Evolutionary conservation across 2,888 invertebrate genomes (phyloP).

Genomic region (Sericinus montela): DNA sequence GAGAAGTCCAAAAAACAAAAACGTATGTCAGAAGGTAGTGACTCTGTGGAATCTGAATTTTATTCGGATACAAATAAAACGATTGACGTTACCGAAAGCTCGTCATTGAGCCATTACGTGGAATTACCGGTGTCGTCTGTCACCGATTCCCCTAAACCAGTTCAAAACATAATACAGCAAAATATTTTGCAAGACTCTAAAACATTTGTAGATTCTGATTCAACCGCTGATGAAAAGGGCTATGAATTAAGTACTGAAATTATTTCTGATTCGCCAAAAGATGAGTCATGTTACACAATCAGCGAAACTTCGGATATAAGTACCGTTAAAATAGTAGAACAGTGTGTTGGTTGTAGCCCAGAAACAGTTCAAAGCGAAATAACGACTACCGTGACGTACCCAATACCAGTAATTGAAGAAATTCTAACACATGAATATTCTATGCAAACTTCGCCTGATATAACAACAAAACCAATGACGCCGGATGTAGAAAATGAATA

Average conservation of each 20-base stretch:
- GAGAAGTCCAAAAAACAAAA: slow-evolving; percentile 80
- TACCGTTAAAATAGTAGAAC: slow-evolving; percentile 83
- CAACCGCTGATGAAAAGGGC: slow-evolving; percentile 79
- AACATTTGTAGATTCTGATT: slow-evolving; percentile 66
- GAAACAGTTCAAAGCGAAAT: slow-evolving; percentile 63
- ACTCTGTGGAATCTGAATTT: slow-evolving; percentile 40
- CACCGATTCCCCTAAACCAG: slow-evolving; percentile 64
- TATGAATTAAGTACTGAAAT: slow-evolving; percentile 80
- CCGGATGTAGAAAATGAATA: slow-evolving; percentile 58
- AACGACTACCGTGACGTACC: slow-evolving; percentile 75
- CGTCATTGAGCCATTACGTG: slow-evolving; percentile 64
- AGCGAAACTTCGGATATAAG: slow-evolving; percentile 79
- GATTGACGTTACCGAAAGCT: slow-evolving; percentile 57
- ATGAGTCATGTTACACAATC: slow-evolving; percentile 80
- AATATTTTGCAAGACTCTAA: slow-evolving; percentile 49
- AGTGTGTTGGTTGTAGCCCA: slow-evolving; percentile 78
- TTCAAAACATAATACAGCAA: slow-evolving; percentile 40
- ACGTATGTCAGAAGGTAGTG: slow-evolving; percentile 49
- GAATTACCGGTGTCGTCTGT: slow-evolving; percentile 69
- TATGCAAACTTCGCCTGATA: slow-evolving; percentile 80
- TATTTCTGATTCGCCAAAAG: slow-evolving; percentile 72
- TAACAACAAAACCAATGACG: slow-evolving; percentile 35
- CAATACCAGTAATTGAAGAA: slow-evolving; percentile 80
- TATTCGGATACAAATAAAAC: slow-evolving; percentile 56
- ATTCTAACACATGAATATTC: slow-evolving; percentile 77